Percentiles rank a stretch among this genome's conserved stretches.
Conservation (phyloP, 2,113 vertebrate species). For the Pelvicachromis taeniatus region DNA sequence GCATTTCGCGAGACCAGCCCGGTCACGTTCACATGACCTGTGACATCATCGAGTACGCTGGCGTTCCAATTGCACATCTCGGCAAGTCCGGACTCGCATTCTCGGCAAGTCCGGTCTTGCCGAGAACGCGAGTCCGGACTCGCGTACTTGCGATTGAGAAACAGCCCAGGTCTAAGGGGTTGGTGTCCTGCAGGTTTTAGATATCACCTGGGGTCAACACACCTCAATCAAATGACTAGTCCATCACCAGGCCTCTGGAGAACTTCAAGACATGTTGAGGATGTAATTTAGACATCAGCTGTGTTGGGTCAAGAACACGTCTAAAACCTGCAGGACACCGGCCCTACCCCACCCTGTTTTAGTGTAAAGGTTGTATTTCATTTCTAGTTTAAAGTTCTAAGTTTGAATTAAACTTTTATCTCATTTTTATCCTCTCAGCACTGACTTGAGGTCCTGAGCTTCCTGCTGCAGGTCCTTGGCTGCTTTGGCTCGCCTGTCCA, state of each 20-base stretch:
- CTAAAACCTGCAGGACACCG: no score
- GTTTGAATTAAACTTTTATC: not conserved
- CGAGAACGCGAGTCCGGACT: no score
- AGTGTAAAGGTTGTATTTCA: not conserved
- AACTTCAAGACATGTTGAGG: not conserved
- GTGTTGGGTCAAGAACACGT: not conserved
- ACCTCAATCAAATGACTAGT: not conserved
- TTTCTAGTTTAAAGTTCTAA: not conserved
- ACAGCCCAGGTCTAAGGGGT: no score
- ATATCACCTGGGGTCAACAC: not conserved
- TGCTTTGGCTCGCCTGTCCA: conserved; percentile 48
- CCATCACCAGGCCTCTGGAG: not conserved
- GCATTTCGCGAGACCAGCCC: no score
- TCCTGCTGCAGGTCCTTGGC: conserved; percentile 60
- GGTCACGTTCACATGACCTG: no score
- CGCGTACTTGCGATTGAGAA: no score
- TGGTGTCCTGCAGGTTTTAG: not conserved
- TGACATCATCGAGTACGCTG: no score
- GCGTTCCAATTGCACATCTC: no score
- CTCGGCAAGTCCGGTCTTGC: no score
- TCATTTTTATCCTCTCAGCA: not conserved
- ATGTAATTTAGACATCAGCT: not conserved
- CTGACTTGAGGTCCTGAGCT: conserved; percentile 73
- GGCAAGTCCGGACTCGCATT: no score
- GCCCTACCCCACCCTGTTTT: not conserved